Evolutionary conservation across 2,113 vertebrate species (phyloP), one percentile per base, ranked within the genome.

Genomic region (Mola mola): DNA sequence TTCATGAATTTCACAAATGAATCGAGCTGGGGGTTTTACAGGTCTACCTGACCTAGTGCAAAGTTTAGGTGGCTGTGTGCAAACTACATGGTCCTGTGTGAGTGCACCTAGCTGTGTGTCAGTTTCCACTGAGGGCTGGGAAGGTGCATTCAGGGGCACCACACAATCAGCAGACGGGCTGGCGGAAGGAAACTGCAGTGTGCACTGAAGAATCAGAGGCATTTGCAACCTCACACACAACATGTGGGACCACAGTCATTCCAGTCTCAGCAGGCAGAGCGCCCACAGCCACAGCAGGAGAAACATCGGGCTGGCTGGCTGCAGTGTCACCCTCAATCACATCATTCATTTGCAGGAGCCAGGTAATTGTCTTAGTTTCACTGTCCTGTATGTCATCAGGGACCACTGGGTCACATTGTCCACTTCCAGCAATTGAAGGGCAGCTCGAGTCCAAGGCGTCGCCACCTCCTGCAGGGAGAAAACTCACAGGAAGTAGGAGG

Each of bases 1-100:
- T n/a, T 29, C 16, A 9, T 56, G 41, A 16, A 41, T 41, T 9
- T 57, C 37, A 57, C 37, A 56, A 21, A 56, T 41, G 4, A 57
- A 25, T 2, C 16, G 2, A 10, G 4, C 17, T 29, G 53, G 53
- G 6, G 38, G 38, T 31, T n/a, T 57, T 3, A 31, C 6, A 22
- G 17, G 25, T 21, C 38, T 31, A n/a, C 24, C 37, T 19, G 26
- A 13, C 17, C 53, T 20, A n/a, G 38, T 28, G 26, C 3, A 9
- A 57, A 21, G 8, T 29, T 25, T 6, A n/a, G 2, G 17, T 2
- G 38, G 38, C 38, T 57, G 53, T 42, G 24, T 4, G 10, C 17
- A 29, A n/a, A 56, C 17, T 6, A 29, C 53, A 19, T 9, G 15
- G 17, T 6, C 53, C 1, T 20, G 25, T 41, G 12, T 5, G 12